A percentile compares a stretch with the other conserved stretches of the same genome.
phyloP scores from a whole-genome alignment of 2,888 invertebrate genomes.

The Argyresthia goedartella region DNA sequence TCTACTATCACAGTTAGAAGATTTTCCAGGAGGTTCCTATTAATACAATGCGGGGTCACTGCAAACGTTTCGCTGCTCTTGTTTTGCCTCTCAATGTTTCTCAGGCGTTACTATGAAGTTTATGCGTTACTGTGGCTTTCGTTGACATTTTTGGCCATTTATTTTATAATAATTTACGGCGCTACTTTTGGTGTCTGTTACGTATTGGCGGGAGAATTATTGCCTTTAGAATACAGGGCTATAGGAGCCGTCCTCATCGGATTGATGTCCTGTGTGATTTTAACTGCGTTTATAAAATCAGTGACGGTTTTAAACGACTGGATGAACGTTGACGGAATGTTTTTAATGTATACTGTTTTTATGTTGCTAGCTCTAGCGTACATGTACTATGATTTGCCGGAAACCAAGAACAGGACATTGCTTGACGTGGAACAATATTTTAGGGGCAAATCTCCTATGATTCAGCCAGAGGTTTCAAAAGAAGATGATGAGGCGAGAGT shows the following conservation, averaged over 20 bases:
- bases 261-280: not conserved
- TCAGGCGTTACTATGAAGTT: not conserved
- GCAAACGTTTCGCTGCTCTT: not conserved
- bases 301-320: constrained; percentile 3
- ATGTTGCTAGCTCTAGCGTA: constrained; percentile 4
- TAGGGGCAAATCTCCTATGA: not conserved
- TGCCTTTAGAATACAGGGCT: constrained; percentile 9
- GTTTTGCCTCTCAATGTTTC: not conserved
- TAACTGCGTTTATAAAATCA: not conserved
- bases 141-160: constrained; percentile 1
- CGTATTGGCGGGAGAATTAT: constrained; percentile 8
- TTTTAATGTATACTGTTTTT: not conserved
- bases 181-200: constrained; percentile 4
- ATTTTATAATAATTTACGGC: constrained; percentile 2
- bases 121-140: constrained; percentile 2
- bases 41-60: not conserved
- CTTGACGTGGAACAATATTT: constrained; percentile 5
- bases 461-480: not conserved
- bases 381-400: constrained; percentile 6
- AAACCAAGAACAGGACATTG: constrained; percentile 6
- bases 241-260: constrained; percentile 7
- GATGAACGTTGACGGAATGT: constrained; percentile 6
- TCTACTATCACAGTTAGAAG: not conserved
- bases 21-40: constrained; percentile 2
- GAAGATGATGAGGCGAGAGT: not conserved